Evolutionary conservation across 2,888 invertebrate genomes (phyloP), one percentile per base, ranked within the genome.

Genomic region (Ophraella communa): DNA sequence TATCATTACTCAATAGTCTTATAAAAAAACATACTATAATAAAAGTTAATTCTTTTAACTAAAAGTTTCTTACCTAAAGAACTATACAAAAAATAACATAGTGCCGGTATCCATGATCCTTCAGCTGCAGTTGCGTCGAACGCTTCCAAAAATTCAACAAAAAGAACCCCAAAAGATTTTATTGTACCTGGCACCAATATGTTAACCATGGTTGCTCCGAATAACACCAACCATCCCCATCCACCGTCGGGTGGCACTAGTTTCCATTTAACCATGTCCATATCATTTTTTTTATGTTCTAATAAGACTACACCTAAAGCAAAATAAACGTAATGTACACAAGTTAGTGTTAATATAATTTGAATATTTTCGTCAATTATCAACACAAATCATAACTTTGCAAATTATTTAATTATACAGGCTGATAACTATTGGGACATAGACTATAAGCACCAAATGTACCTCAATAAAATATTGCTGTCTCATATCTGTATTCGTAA

Each of bases 21-120:
- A n/a, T n/a, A n/a, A n/a, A n/a, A n/a, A n/a, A n/a, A n/a, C n/a
- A n/a, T n/a, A n/a, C n/a, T n/a, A n/a, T n/a, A n/a, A n/a, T n/a
- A n/a, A n/a, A n/a, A n/a, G n/a, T n/a, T n/a, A n/a, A 30, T 11
- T 30, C 11, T 30, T 8, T 30, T 33, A 23, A n/a, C 3, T 45
- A 45, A 4, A 45, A 45, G 4, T 47, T 23, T 44, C 84, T 85
- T 81, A 93, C 94, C 94, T 78, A 94, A 85, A 71, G 94, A 94
- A 81, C 93, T 94, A 85, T 94, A 94, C 3, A 94, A 85, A 80
- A 94, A 94, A 79, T 94, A 94, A 77, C 94, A 94, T 5, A 94
- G 81, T 0, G 94, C 92, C n/a, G 93, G 93, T 72, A 94, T 92
- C 85, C 93, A 93, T 0, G 92, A 89, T 0, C 93, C 92, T 7